Evolutionary conservation across 2,113 vertebrate species (phyloP), one percentile per base, ranked within the genome.

Genomic region (Sakesphorus luctuosus): DNA sequence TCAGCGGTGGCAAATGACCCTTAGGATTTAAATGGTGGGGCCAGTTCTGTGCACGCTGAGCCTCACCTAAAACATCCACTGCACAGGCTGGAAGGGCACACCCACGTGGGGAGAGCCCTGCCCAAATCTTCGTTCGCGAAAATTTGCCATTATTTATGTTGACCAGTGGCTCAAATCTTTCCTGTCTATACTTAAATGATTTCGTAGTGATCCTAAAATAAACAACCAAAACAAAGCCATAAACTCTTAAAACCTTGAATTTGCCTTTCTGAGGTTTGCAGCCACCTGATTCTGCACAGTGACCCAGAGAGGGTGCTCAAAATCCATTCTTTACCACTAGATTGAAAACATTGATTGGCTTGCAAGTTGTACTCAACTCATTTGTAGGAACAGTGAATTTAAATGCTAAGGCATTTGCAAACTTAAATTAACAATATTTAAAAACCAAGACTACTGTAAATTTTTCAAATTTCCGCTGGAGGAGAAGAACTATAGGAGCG

Each of bases 261-360:
- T 77, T 76, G 43, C 52, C 36, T 75, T 87, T 62, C 49, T 62
- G 50, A 72, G n/a, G 50, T 52, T 85, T 77, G 20, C 16, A 31
- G 1, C 65, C 33, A 20, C 13, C 35, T n/a, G 31, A n/a, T 92
- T 86, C 72, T 95, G 47, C 59, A 33, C 3, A 0, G 31, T 86
- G 74, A 69, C 96, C 94, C 74, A 74, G 83, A 95, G 96, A 73
- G 94, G 93, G 89, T 63, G 73, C 95, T 93, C 86, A 94, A 83
- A 93, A 96, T 61, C 76, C 24, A 16, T 77, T 80, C 20, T 72
- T 97, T 74, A 40, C 20, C 20, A 12, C 35, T 78, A 24, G 31
- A 18, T 24, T 43, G 44, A 29, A 71, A 85, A 40, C 49, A 20
- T 31, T 59, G 33, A 11, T 2, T 40, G 55, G 14, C 43, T 91